Evolutionary conservation across 2,888 invertebrate species (phyloP).

Genomic region (Tetramorium bicarinatum): DNA sequence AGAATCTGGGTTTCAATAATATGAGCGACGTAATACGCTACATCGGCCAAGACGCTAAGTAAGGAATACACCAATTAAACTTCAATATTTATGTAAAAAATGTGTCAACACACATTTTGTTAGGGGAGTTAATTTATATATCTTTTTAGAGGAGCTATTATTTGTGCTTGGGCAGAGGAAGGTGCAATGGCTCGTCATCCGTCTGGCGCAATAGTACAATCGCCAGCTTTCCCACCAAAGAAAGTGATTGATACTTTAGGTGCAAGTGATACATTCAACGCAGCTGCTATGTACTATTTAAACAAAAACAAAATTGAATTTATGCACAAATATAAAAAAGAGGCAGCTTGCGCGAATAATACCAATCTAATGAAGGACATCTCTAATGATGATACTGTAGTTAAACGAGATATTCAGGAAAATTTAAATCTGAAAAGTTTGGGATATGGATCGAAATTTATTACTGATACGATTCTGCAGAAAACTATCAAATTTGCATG

Average conservation of each 20-base stretch:
- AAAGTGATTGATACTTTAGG: conserved; percentile 89
- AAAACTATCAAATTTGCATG: conserved; percentile 88
- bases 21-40: conserved; percentile 87
- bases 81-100: neutral
- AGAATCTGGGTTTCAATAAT: conserved; percentile 87
- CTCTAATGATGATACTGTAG: neutral
- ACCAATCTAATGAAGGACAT: neutral
- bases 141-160: conserved; percentile 83
- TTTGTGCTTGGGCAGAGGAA: conserved; percentile 89
- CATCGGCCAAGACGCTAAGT: conserved; percentile 86
- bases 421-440: conserved; percentile 79
- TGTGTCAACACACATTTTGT: neutral
- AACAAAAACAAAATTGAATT: conserved; percentile 82
- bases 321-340: conserved; percentile 30
- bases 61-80: conserved; percentile 49
- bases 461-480: conserved; percentile 81
- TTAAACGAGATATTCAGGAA: conserved; percentile 66
- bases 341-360: neutral
- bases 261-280: conserved; percentile 91
- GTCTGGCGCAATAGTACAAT: conserved; percentile 82
- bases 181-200: conserved; percentile 87
- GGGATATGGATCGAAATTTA: conserved; percentile 79
- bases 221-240: conserved; percentile 87
- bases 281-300: conserved; percentile 88
- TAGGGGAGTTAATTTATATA: neutral